Conservation (phyloP, 2,113 vertebrate species). For the Corydoras sp. region DNA sequence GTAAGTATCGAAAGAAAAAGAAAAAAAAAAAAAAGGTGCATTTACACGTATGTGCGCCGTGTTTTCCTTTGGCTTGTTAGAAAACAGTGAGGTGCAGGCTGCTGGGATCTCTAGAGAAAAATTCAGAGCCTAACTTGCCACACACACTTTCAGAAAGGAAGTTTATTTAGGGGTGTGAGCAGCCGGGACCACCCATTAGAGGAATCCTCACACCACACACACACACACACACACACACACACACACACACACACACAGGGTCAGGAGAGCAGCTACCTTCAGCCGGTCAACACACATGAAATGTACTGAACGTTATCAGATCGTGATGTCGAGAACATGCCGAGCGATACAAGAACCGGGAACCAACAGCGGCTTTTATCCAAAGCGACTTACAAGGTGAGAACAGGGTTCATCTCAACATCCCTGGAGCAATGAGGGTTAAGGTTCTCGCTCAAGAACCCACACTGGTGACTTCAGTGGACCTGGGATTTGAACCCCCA, state of each 20-base stretch:
- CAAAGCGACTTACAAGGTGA: too few species aligned
- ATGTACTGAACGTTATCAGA: too few species aligned
- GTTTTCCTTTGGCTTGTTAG: constrained; percentile 39
- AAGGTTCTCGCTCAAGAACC: too few species aligned
- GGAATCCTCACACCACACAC: constrained; percentile 30
- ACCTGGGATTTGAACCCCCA: too few species aligned
- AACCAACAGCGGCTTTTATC: too few species aligned
- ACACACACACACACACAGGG: not conserved
- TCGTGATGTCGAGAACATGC: too few species aligned
- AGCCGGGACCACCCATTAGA: constrained; percentile 34
- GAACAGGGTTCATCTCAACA: too few species aligned
- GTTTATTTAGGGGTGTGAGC: constrained; percentile 37
- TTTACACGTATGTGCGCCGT: constrained; percentile 38
- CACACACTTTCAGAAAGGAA: constrained; percentile 32
- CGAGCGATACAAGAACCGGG: too few species aligned
- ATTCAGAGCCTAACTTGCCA: constrained; percentile 31
- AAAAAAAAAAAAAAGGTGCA: not conserved
- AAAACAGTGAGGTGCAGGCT: constrained; percentile 8
- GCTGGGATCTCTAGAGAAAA: constrained; percentile 31
- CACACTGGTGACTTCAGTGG: too few species aligned
- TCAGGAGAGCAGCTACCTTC: not conserved
- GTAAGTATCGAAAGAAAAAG: constrained; percentile 1
- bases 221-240: not conserved
- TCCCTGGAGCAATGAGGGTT: too few species aligned
- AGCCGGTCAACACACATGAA: too few species aligned